Evolutionary conservation across 2,113 vertebrate genomes (phyloP), one percentile per base, ranked within the genome.

Genomic region (Corythornis cristatus): DNA sequence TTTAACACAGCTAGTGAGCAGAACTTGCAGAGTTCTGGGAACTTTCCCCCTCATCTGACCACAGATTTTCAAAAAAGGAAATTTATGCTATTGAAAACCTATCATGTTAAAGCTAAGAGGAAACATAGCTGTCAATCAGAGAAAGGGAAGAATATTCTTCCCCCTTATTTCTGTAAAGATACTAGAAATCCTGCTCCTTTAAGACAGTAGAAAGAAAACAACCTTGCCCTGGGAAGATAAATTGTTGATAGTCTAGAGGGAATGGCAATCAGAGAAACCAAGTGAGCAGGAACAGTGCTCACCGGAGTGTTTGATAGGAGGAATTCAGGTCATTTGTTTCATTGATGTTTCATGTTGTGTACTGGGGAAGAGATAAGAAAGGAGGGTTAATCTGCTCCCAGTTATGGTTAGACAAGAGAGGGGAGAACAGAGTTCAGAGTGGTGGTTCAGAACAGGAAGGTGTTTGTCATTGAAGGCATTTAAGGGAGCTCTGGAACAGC

Each of bases 41-140:
- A 76, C 92, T 94, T 93, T 89, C 51, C 51, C 56, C 45, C 74
- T 70, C 71, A 85, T 94, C 62, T 91, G 95, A 95, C 93, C 93
- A 86, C 37, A 89, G 56, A 90, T 86, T 94, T 93, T 96, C 37
- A 89, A 92, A 92, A 81, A 20, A 31, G 42, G 37, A 86, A 70
- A 61, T 75, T 73, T 90, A 28, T 82, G 82, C 66, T 62, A 43
- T 67, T 77, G 82, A 77, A 96, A 90, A 62, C n/a, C 28, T 87
- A 15, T 80, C 37, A 74, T n/a, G 10, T 74, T 83, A 56, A 86
- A 91, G 33, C n/a, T 58, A 80, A 76, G 67, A 92, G 20, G 33
- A 92, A 76, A 64, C 5, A 2, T 73, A 76, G 43, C 35, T 88
- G 72, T 85, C 84, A 93, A 1, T 84, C 29, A 87, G 53, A 70